Base-by-base conservation (phyloP, 2,797 vertebrate species). In the Helicolenus hilgendorfi region DNA sequence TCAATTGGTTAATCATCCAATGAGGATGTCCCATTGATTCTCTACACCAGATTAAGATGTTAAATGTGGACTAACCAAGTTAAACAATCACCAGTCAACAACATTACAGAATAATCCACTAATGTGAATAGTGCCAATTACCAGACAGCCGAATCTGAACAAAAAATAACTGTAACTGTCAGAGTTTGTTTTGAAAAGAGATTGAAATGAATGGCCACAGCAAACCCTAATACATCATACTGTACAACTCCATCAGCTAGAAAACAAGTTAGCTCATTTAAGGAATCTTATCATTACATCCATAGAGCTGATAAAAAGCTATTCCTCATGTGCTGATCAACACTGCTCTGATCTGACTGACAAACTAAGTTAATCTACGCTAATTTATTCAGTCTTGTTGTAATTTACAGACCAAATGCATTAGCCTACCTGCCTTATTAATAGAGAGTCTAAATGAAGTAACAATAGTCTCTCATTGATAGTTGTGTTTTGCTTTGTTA, bases 401-500 rank as follows among this genome's bases (percentile, higher is more conserved):
- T 53, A 64, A 70, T 38, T 27, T 29, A 77, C 9, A 18, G 64
- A 33, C 29, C 49, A 29, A 63, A 70, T 24, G 4, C 24, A 31
- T 73, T 13, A 64, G 29, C 10, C 11, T 58, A 55, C 10, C 26
- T 3, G 15, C 41, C 41, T 31, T 31, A 20, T 13, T 78, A 63
- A 83, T 64, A 36, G 49, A 45, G 27, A 2, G 5, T 62, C 18
- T 41, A 11, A 73, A 53, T n/a, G 5, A 74, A 71, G 35, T 4
- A 64, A 53, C 56, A 24, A 33, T 45, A 62, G 36, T 60, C 36
- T 41, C 11, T 87, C 27, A 14, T 38, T 55, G 27, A 7, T 55
- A 24, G 62, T 60, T 84, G 38, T 11, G 69, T 74, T 71, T 27
- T 22, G 11, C 53, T 56, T 74, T 68, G 55, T 72, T 67, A 65